Conservation (phyloP, 2,797 vertebrate species). For the Molossus alvarezi region DNA sequence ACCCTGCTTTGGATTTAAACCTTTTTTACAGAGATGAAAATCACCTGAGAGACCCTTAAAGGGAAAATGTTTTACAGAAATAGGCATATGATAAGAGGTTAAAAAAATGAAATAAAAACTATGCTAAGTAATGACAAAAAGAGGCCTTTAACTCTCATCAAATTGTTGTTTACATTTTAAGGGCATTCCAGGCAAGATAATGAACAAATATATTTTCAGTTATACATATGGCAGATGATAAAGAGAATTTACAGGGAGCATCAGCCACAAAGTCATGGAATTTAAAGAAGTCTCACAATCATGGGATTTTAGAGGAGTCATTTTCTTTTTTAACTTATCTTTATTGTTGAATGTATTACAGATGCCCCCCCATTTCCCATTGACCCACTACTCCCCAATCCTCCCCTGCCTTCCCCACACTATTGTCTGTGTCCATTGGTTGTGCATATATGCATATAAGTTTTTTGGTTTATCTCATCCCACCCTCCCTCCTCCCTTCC, state of each 20-base stretch:
- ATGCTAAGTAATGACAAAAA: constrained; percentile 49
- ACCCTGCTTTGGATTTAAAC: background rate
- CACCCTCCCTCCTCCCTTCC: too few relatives aligned
- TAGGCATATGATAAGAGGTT: constrained; percentile 37
- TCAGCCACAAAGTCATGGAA: background rate
- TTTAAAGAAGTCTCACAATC: constrained; percentile 17
- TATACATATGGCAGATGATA: constrained; percentile 34
- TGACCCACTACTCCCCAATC: too few relatives aligned
- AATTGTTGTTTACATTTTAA: constrained; percentile 70
- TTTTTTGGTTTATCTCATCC: too few relatives aligned
- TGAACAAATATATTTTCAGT: constrained; percentile 60
- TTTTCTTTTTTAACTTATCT: too few relatives aligned
- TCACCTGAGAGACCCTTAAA: background rate
- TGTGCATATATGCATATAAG: too few relatives aligned
- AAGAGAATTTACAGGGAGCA: constrained; percentile 46
- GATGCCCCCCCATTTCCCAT: too few relatives aligned
- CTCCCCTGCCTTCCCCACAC: too few relatives aligned
- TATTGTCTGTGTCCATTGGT: too few relatives aligned
- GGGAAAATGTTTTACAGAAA: background rate
- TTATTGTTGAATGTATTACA: too few relatives aligned
- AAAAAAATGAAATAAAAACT: constrained; percentile 44
- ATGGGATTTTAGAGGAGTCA: background rate
- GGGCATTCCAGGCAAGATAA: constrained; percentile 55
- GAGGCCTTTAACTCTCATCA: constrained; percentile 35
- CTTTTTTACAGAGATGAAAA: constrained; percentile 59